A percentile compares a stretch with the other conserved stretches of the same genome.
phyloP scores from a whole-genome alignment of 2,797 vertebrate species.

The Neosilurus hyrtlii region DNA sequence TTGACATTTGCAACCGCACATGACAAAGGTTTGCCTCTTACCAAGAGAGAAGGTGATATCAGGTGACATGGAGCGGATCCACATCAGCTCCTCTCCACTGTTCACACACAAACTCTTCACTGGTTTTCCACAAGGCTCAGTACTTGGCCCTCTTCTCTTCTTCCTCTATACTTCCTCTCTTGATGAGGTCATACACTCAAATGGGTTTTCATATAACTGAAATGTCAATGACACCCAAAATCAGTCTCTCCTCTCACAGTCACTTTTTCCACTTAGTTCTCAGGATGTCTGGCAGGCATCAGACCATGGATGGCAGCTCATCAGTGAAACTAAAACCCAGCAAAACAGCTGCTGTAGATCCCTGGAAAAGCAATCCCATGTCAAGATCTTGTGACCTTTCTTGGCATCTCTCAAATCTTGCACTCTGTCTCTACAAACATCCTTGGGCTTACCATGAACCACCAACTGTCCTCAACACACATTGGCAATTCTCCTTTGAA shows the following conservation, averaged over 20 bases:
- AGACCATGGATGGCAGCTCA: not conserved
- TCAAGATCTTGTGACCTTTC: not conserved
- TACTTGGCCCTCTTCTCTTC: not conserved
- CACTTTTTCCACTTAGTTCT: not conserved
- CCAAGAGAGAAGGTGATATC: not conserved
- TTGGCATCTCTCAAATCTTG: not conserved
- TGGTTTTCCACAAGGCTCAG: not conserved
- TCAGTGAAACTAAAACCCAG: not conserved
- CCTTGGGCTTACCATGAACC: not conserved
- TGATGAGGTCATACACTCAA: not conserved
- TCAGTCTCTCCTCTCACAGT: not conserved
- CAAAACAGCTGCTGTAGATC: conserved; percentile 14
- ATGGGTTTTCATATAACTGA: not conserved
- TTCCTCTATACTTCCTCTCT: not conserved
- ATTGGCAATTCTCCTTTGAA: not conserved
- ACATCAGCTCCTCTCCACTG: not conserved
- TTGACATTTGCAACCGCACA: not conserved
- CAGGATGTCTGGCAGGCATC: not conserved
- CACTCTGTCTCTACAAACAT: not conserved
- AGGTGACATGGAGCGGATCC: not conserved
- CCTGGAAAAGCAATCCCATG: not conserved
- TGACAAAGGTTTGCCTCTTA: not conserved
- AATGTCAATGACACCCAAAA: not conserved
- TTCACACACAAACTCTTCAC: not conserved
- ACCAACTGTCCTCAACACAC: not conserved